Evolutionary conservation across 2,113 vertebrate genomes (phyloP), one percentile per base, ranked within the genome.

Genomic region (Aegotheles bennettii): DNA sequence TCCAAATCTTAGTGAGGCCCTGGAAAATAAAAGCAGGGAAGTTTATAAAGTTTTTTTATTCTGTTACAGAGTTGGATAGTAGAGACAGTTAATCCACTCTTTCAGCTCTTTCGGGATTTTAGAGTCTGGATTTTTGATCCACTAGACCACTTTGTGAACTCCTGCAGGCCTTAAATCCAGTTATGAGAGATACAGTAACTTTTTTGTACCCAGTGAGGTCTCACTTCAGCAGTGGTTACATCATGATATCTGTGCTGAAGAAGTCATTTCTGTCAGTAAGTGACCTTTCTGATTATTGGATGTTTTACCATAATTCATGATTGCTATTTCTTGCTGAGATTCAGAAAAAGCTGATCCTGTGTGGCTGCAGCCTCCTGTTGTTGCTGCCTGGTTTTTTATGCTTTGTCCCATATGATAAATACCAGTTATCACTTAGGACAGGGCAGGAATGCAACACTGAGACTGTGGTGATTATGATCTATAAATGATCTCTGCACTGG

Each of bases 311-410:
- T 89, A 93, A 92, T 45, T 96, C 95, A 92, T 82, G 69, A 71
- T 60, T 94, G 79, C 94, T 95, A 42, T 95, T 96, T 93, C 89
- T 92, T 91, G 45, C 91, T 86, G 94, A 84, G 80, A 26, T 51
- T 82, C 81, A 57, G 86, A 82, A 92, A 87, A 86, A 70, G 70
- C 83, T 83, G 87, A 84, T 83, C 87, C 74, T 10, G 28, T 90
- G 87, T 89, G 96, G 93, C 95, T 96, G 91, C 95, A 89, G 63
- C 68, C 85, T 96, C 67, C 87, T 94, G 84, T 79, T 95, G 94
- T 47, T 94, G 76, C 68, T 92, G 90, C 63, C 78, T 94, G 1
- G 20, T 94, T 80, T 57, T 78, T 69, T 53, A n/a, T 54, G 50
- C 63, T 42, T 76, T 87, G 63, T 85, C 82, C 85, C 45, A 0